Conservation (phyloP, 2,797 vertebrate genomes). For the Luscinia luscinia region DNA sequence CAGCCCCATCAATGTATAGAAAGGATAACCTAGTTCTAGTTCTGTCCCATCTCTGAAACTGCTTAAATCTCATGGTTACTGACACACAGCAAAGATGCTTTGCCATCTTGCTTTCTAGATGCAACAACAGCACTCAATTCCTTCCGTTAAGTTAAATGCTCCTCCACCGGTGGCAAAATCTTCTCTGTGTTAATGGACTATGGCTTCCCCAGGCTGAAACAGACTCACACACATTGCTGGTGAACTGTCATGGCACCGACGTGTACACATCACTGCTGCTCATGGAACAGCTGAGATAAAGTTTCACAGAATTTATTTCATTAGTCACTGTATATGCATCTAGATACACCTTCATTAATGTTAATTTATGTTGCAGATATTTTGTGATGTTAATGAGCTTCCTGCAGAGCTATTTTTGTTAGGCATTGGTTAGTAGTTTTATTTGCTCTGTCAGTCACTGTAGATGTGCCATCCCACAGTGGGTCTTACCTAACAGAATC, state of each 20-base stretch:
- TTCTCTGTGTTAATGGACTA: not conserved
- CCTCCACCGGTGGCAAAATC: not conserved
- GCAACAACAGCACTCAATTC: rapidly evolving
- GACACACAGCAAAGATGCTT: not conserved
- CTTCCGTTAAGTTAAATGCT: not conserved
- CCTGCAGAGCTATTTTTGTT: not conserved
- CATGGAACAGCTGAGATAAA: not conserved
- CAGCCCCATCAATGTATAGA: not conserved
- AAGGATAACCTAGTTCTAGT: not conserved
- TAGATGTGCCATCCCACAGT: not conserved
- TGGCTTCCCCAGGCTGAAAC: not conserved
- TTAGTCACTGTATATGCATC: not conserved
- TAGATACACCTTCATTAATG: not conserved
- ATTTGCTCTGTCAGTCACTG: not conserved
- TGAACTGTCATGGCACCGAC: not conserved
- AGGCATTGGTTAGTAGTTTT: not conserved
- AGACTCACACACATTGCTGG: not conserved
- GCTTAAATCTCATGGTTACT: not conserved
- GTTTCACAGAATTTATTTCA: slow-evolving; percentile 2
- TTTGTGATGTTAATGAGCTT: slow-evolving; percentile 20
- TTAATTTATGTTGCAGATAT: not conserved
- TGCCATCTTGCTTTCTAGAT: not conserved
- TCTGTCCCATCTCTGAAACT: not conserved
- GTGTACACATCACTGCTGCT: not conserved
- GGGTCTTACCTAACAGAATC: not conserved